A percentile compares a stretch with the other conserved stretches of the same genome.
phyloP scores from a whole-genome alignment of 1,140 invertebrate genomes.

The Scaptomyza montana region DNA sequence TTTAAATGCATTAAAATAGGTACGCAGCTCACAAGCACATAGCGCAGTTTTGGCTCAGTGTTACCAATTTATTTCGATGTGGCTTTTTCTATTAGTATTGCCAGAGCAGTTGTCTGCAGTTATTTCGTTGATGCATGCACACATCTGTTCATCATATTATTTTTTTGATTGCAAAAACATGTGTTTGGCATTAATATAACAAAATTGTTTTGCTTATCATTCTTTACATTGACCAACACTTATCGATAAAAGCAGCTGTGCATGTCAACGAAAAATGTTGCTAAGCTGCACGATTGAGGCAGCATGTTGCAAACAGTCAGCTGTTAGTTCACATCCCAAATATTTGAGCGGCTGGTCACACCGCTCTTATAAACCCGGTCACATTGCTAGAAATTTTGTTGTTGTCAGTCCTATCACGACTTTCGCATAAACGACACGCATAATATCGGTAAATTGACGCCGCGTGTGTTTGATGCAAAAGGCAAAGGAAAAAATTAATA shows the following conservation, averaged over 20 bases:
- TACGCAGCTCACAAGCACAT: background rate
- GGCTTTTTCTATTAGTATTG: too few species aligned
- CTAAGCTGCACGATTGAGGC: background rate
- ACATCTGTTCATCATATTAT: too few species aligned
- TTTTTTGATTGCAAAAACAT: too few species aligned
- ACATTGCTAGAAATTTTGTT: slow-evolving; percentile 39
- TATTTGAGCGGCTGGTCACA: slow-evolving; percentile 16
- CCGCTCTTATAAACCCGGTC: slow-evolving; percentile 7
- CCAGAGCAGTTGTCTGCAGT: too few species aligned
- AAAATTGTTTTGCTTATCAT: too few species aligned
- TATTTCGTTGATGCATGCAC: too few species aligned
- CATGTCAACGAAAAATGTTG: background rate
- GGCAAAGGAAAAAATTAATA: slow-evolving; percentile 41
- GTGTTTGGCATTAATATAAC: too few species aligned
- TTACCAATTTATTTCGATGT: background rate
- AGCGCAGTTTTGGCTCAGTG: background rate
- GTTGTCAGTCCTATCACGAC: slow-evolving; percentile 52
- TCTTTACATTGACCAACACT: background rate
- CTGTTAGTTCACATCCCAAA: slow-evolving; percentile 35
- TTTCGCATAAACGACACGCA: slow-evolving; percentile 55
- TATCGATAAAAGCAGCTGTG: background rate
- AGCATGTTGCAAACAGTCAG: slow-evolving; percentile 37
- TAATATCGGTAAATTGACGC: slow-evolving; percentile 45
- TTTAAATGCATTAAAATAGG: background rate
- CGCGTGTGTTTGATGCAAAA: slow-evolving; percentile 54